Evolutionary conservation across 2,888 invertebrate species (phyloP), one percentile per base, ranked within the genome.

Genomic region (Dryadula phaetusa): DNA sequence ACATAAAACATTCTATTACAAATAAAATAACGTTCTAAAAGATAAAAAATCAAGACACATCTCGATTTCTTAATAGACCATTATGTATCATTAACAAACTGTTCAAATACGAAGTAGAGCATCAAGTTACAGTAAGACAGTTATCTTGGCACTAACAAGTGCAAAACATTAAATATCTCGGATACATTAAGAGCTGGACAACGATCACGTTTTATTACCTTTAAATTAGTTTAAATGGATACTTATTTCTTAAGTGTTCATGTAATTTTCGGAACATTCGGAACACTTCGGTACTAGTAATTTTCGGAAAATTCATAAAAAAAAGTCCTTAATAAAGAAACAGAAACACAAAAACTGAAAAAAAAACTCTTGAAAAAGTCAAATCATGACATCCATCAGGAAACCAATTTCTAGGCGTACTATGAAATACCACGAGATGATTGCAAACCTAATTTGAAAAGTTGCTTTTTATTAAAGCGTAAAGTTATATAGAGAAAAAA

Each of bases 41-140:
- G n/a, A n/a, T n/a, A n/a, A n/a, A 8, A 18, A 12, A 18, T 60
- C 8, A 22, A 1, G 28, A 25, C 32, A 18, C 28, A 20, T 40
- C 28, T 42, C 14, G 16, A 60, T 32, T 37, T 32, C 32, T 65
- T 60, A 58, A 40, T 47, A 28, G 22, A 28, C 60, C 49, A 58
- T 65, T 60, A 60, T 22, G 16, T 58, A 49, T 7, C 49, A 52
- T 65, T 65, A 65, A 52, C 37, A 60, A 28, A 44, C 49, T 60
- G 49, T 60, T 60, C n/a, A 60, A 49, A 60, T 22, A 60, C 20
- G n/a, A 65, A 65, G 42, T 65, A 60, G 65, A 60, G 49, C 64
- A 64, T 49, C 37, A 49, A 58, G 52, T 49, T n/a, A 32, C n/a
- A 42, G 64, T 42, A 32, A 12, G 14, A 46, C 20, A 32, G 44